Percentiles rank a stretch among this genome's conserved stretches.
Evolutionary conservation across 1,140 invertebrate genomes (phyloP).

Genomic region (Platorchestia sp.): DNA sequence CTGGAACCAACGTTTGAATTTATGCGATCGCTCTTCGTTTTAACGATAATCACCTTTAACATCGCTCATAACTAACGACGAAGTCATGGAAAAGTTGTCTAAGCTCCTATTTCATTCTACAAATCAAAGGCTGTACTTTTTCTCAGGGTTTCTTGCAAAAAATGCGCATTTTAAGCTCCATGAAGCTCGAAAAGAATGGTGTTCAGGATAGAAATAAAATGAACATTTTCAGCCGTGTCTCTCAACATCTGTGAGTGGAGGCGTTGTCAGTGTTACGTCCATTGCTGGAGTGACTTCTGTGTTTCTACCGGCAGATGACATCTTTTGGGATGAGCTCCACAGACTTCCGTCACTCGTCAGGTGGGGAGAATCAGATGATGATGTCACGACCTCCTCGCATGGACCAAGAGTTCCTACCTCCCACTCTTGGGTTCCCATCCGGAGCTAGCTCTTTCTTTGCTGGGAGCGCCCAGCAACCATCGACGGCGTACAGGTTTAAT

Average conservation of each 20-base stretch:
- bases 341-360: neutral
- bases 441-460: neutral
- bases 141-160: neutral
- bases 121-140: neutral
- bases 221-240: neutral
- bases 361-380: neutral
- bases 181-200: neutral
- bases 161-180: neutral
- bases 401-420: neutral
- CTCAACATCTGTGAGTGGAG: neutral
- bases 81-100: neutral
- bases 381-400: neutral
- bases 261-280: neutral
- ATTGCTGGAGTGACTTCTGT: conserved; percentile 43
- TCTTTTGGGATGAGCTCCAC: conserved; percentile 31
- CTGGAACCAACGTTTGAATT: neutral
- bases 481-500: neutral
- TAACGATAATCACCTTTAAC: neutral
- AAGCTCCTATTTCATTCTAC: neutral
- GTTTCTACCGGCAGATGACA: conserved; percentile 39
- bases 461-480: neutral
- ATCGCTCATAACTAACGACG: neutral
- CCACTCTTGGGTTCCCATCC: neutral
- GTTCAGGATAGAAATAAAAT: neutral
- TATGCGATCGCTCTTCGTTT: neutral